Conservation (phyloP, 2,888 invertebrate species). For the Acanthosepion lycidas region DNA sequence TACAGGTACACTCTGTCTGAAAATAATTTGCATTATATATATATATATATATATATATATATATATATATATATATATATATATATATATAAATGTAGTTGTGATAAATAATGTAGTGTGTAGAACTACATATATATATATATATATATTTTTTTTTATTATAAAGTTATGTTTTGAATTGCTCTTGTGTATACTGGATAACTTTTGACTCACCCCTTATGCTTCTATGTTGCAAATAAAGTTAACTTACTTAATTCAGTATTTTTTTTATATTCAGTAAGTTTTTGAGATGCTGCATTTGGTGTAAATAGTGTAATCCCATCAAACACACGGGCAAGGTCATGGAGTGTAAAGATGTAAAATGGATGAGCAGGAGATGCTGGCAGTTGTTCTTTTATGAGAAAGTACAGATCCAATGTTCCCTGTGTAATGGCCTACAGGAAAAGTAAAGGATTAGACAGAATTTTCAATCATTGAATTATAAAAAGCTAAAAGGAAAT, state of each 20-base stretch:
- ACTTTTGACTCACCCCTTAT: not conserved
- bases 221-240: not conserved
- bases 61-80: too few relatives aligned
- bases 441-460: not conserved
- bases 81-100: too few relatives aligned
- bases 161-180: not conserved
- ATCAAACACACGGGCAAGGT: slow-evolving; percentile 67
- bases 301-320: slow-evolving; percentile 73
- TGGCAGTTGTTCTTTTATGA: slow-evolving; percentile 65
- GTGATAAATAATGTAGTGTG: too few relatives aligned
- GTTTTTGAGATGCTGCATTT: slow-evolving; percentile 54
- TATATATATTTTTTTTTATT: too few relatives aligned
- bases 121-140: too few relatives aligned
- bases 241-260: not conserved
- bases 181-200: not conserved
- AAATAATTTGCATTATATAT: too few relatives aligned
- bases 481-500: not conserved
- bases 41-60: too few relatives aligned
- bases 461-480: too few relatives aligned
- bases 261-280: not conserved
- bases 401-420: slow-evolving; percentile 67
- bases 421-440: slow-evolving; percentile 55
- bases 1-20: too few relatives aligned
- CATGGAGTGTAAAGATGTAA: slow-evolving; percentile 72
- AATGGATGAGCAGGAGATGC: slow-evolving; percentile 71